Conservation (phyloP, 2,888 invertebrate species). For the Alcis repandata region DNA sequence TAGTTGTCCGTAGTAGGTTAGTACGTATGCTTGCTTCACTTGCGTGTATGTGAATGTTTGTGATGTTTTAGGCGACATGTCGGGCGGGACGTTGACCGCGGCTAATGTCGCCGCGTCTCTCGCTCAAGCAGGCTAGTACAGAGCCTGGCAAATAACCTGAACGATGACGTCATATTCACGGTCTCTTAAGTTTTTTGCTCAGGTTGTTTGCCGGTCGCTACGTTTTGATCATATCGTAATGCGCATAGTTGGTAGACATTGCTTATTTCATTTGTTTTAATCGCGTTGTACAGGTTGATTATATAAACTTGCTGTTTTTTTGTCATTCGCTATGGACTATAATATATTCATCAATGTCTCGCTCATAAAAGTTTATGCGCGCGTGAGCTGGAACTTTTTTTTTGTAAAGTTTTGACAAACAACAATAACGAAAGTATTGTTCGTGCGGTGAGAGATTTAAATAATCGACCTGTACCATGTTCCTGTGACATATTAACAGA, state of each 20-base stretch:
- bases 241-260: neutral
- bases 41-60: slow-evolving; percentile 28
- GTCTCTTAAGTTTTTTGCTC: too few relatives aligned
- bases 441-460: neutral
- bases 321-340: too few relatives aligned
- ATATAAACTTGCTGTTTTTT: neutral
- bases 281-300: neutral
- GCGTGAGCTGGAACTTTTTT: too few relatives aligned
- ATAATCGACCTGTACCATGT: neutral
- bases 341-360: too few relatives aligned
- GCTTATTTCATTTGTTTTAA: neutral
- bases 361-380: too few relatives aligned
- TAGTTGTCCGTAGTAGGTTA: neutral
- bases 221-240: slow-evolving; percentile 30
- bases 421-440: neutral
- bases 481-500: neutral
- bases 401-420: too few relatives aligned
- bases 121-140: slow-evolving; percentile 71
- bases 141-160: too few relatives aligned
- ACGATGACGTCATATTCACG: too few relatives aligned
- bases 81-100: slow-evolving; percentile 63
- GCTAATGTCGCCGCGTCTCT: slow-evolving; percentile 64
- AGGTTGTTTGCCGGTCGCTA: neutral
- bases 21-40: slow-evolving; percentile 5
- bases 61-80: slow-evolving; percentile 78